Conservation (phyloP, 2,113 vertebrate species). For the Pongo abelii region DNA sequence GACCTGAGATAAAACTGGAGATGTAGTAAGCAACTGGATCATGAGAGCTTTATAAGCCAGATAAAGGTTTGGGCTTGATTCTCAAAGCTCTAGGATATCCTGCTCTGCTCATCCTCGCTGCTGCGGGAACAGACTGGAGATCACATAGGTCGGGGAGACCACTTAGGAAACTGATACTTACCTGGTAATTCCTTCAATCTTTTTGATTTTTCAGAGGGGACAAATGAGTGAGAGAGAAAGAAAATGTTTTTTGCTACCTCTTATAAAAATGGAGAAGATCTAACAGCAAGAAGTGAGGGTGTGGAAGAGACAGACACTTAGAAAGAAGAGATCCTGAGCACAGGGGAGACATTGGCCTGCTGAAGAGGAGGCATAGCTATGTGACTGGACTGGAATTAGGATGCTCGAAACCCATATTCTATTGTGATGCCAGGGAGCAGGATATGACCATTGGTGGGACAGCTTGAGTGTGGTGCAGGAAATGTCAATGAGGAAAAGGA, state of each 20-base stretch:
- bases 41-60: neutral
- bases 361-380: too few species aligned
- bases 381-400: too few species aligned
- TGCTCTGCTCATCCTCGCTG: neutral
- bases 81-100: neutral
- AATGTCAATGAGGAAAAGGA: neutral
- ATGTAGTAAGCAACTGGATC: rapidly evolving
- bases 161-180: neutral
- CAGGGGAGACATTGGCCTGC: neutral
- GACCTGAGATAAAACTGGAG: neutral
- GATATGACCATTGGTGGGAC: rapidly evolving
- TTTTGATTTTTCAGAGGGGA: neutral
- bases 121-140: neutral
- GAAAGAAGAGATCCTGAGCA: neutral
- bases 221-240: neutral
- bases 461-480: neutral
- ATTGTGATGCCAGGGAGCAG: neutral
- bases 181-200: neutral
- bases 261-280: neutral
- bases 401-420: neutral
- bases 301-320: neutral
- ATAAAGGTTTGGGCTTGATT: neutral
- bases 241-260: neutral
- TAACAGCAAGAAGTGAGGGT: neutral
- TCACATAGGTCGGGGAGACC: neutral